phyloP scores from a whole-genome alignment of 2,113 vertebrate species.

The Phrynosoma blainvillii region DNA sequence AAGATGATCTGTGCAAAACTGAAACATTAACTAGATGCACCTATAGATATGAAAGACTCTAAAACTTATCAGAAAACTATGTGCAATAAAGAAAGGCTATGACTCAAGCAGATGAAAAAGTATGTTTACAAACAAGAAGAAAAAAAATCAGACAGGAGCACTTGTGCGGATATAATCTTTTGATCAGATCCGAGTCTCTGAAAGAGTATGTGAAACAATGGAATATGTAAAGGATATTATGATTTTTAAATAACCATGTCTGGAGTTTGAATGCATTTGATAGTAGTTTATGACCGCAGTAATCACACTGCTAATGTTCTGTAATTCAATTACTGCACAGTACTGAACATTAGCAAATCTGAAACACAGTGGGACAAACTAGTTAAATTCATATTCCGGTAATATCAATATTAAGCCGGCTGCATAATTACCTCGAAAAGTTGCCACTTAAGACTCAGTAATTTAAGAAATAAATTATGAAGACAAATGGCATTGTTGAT shows the following conservation, averaged over 20 bases:
- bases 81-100: too few species aligned
- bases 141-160: not conserved
- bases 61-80: too few species aligned
- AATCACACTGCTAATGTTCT: conserved; percentile 74
- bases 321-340: conserved; percentile 75
- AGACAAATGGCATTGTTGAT: conserved; percentile 55
- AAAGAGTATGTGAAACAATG: not conserved
- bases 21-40: too few species aligned
- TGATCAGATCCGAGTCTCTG: not conserved
- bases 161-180: not conserved
- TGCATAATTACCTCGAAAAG: conserved; percentile 68
- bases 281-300: conserved; percentile 62
- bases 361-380: conserved; percentile 70
- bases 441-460: conserved; percentile 57
- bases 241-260: not conserved
- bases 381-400: conserved; percentile 66
- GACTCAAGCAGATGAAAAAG: too few species aligned
- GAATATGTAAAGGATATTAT: not conserved
- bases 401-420: conserved; percentile 59
- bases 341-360: conserved; percentile 70
- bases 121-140: not conserved
- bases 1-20: too few species aligned
- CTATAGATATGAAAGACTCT: too few species aligned
- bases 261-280: conserved; percentile 62
- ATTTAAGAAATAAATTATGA: conserved; percentile 53